Conservation (phyloP, 2,888 invertebrate species). For the Carpatolechia fugitivella region DNA sequence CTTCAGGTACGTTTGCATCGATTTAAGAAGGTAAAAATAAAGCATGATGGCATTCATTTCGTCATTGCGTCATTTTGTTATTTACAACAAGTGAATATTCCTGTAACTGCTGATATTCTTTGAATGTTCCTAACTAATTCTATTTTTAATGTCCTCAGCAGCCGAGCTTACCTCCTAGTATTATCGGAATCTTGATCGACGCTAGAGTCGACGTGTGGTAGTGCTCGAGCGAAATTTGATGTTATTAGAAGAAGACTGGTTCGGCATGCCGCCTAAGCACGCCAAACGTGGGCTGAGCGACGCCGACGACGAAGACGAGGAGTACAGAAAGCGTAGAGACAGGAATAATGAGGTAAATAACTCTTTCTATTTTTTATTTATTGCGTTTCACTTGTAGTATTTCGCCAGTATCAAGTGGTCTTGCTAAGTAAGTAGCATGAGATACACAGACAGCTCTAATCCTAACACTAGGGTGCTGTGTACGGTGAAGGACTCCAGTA, state of each 20-base stretch:
- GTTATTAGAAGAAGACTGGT: constrained; percentile 55
- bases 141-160: too few relatives aligned
- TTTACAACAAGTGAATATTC: too few relatives aligned
- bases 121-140: too few relatives aligned
- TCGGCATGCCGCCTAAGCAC: constrained; percentile 66
- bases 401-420: too few relatives aligned
- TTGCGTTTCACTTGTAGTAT: too few relatives aligned
- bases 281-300: constrained; percentile 72
- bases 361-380: too few relatives aligned
- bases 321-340: constrained; percentile 86
- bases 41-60: neutral
- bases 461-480: too few relatives aligned
- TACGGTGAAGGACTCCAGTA: too few relatives aligned
- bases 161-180: neutral
- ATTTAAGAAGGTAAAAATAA: neutral
- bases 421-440: too few relatives aligned
- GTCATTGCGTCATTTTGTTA: neutral
- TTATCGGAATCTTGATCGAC: constrained; percentile 10
- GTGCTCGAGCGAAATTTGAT: constrained; percentile 45
- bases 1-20: neutral
- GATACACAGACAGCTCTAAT: too few relatives aligned
- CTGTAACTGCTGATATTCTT: neutral
- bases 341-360: constrained; percentile 86
- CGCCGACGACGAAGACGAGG: constrained; percentile 83
- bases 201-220: constrained; percentile 5